Conservation (phyloP, 2,113 vertebrate species). For the Apodemus speciosus region DNA sequence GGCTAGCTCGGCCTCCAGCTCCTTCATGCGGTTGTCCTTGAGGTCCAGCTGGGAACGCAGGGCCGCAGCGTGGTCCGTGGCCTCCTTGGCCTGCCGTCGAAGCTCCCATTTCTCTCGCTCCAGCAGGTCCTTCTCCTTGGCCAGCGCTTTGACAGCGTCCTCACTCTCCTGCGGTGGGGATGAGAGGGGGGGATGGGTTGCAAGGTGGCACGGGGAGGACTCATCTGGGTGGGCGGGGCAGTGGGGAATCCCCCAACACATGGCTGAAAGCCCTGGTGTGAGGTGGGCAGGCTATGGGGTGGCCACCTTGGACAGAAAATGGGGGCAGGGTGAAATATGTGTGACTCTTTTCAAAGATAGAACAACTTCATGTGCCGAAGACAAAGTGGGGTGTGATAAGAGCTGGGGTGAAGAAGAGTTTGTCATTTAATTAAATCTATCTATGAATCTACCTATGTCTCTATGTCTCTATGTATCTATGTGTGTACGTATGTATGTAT, state of each 20-base stretch:
- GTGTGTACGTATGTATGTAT: neutral
- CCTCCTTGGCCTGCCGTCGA: constrained; percentile 96
- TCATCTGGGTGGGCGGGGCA: neutral
- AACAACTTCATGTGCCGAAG: neutral
- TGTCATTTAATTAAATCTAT: neutral
- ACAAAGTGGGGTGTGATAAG: rapidly evolving
- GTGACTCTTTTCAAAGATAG: neutral
- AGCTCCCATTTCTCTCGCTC: constrained; percentile 99
- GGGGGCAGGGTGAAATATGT: neutral
- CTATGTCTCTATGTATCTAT: no score
- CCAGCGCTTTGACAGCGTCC: constrained; percentile 95
- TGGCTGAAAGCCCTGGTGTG: neutral
- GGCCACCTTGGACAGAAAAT: neutral
- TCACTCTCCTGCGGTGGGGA: constrained; percentile 92
- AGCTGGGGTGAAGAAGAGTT: neutral
- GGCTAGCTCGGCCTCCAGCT: constrained; percentile 97
- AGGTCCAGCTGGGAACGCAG: constrained; percentile 97
- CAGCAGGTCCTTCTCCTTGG: constrained; percentile 96
- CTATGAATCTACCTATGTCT: no score
- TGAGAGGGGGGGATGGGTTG: neutral
- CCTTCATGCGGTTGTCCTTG: constrained; percentile 99
- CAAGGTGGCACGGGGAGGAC: rapidly evolving
- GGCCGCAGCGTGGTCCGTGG: constrained; percentile 93
- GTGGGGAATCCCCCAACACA: neutral
- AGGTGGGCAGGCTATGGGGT: neutral